Conservation (phyloP, 2,888 invertebrate species). For the Cactoblastis cactorum region DNA sequence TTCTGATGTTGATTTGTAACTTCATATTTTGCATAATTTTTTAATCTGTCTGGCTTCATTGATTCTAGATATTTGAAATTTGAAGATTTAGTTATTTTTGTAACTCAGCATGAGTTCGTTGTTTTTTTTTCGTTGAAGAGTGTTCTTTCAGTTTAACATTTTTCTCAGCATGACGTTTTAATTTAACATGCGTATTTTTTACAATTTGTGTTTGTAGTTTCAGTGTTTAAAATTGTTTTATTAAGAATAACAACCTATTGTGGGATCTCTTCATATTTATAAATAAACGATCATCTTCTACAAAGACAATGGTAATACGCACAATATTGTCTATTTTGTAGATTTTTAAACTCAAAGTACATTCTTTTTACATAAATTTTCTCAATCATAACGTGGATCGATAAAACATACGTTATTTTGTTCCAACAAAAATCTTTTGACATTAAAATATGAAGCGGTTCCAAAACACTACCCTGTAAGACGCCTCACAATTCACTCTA, state of each 20-base stretch:
- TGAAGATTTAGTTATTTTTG: slow-evolving; percentile 17
- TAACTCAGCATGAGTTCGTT: slow-evolving; percentile 32
- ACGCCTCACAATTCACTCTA: slow-evolving; percentile 10
- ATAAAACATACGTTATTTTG: no score
- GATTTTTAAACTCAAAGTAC: no score
- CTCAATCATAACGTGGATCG: no score
- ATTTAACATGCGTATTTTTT: slow-evolving; percentile 20
- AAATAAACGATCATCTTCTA: no score
- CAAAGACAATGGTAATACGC: no score
- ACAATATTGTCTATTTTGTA: no score
- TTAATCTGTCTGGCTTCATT: slow-evolving; percentile 10
- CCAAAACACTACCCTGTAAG: slow-evolving; percentile 17
- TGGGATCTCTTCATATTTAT: slow-evolving; percentile 3
- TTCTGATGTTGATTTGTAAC: slow-evolving; percentile 4
- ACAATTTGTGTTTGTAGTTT: slow-evolving; percentile 24
- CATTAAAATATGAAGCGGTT: slow-evolving; percentile 22
- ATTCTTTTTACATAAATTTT: no score
- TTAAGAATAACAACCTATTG: no score
- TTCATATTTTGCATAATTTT: slow-evolving; percentile 11
- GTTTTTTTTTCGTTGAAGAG: slow-evolving; percentile 21
- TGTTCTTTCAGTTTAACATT: slow-evolving; percentile 22
- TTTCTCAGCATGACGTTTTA: slow-evolving; percentile 25
- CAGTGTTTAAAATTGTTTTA: slow-evolving; percentile 11
- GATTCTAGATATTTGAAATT: slow-evolving; percentile 13
- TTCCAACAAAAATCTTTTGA: no score